Evolutionary conservation across 1,140 invertebrate species (phyloP).

Genomic region (Paracyclopina nana): DNA sequence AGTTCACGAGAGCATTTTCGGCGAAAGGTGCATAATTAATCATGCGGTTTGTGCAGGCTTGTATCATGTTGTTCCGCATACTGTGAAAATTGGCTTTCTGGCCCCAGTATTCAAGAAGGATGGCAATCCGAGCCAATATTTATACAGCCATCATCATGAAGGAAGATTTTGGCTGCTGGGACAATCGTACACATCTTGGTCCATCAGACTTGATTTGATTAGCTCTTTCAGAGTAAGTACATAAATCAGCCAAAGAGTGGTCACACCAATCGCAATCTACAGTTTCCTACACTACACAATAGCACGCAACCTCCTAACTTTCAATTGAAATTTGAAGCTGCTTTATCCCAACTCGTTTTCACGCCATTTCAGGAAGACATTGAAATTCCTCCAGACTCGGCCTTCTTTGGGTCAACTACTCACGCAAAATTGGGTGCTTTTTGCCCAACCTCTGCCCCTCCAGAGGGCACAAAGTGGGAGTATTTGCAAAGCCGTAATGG

Average conservation of each 20-base stretch:
- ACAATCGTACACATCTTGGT: background rate
- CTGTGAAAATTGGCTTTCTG: background rate
- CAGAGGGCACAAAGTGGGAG: background rate
- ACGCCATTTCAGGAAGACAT: too few species aligned
- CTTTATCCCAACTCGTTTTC: too few species aligned
- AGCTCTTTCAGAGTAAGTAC: background rate
- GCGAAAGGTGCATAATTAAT: background rate
- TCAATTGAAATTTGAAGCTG: too few species aligned
- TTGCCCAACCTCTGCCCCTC: background rate
- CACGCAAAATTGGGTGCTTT: background rate
- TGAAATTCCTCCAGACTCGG: too few species aligned
- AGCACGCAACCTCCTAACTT: too few species aligned
- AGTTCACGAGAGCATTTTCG: background rate
- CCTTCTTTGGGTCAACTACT: too few species aligned
- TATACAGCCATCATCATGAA: slow-evolving; percentile 8
- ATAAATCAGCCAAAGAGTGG: too few species aligned
- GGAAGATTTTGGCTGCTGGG: slow-evolving; percentile 10
- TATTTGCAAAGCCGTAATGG: background rate
- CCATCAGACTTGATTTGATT: slow-evolving; percentile 2
- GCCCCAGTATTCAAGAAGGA: background rate
- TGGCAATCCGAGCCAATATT: background rate
- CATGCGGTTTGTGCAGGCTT: background rate
- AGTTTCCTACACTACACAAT: too few species aligned
- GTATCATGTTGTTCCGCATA: background rate
- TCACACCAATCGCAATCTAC: too few species aligned